Evolutionary conservation across 2,888 invertebrate species (phyloP).

Genomic region (Hirtodrosophila alboralis): DNA sequence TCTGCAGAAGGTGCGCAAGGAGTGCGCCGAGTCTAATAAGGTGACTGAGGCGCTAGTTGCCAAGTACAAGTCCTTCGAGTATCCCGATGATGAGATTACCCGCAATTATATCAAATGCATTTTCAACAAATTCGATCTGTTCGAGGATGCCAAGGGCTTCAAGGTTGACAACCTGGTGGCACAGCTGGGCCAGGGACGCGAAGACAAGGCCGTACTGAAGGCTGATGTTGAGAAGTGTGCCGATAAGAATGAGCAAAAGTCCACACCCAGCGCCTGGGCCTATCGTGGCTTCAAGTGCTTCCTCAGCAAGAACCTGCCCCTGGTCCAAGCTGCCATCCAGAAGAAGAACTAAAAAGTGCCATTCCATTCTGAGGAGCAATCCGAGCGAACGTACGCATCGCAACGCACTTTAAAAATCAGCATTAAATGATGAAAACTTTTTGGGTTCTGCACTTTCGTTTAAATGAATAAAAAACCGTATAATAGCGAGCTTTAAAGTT

Average conservation of each 20-base stretch:
- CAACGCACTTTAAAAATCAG: slow-evolving; percentile 18
- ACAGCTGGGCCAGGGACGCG: slow-evolving; percentile 82
- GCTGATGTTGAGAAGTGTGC: slow-evolving; percentile 82
- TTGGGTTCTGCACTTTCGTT: slow-evolving; percentile 53
- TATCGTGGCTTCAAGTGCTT: slow-evolving; percentile 84
- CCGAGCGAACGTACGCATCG: not conserved
- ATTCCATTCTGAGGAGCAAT: not conserved
- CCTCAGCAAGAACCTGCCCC: slow-evolving; percentile 82
- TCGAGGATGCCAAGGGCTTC: slow-evolving; percentile 82
- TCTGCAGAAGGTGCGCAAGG: slow-evolving; percentile 81
- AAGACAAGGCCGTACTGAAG: slow-evolving; percentile 81
- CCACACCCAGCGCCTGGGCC: slow-evolving; percentile 82
- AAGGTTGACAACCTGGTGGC: slow-evolving; percentile 82
- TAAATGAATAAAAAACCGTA: slow-evolving; percentile 71
- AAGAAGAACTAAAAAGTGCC: slow-evolving; percentile 74
- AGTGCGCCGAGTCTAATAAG: slow-evolving; percentile 81
- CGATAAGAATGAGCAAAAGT: slow-evolving; percentile 83
- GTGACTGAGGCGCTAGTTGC: slow-evolving; percentile 81
- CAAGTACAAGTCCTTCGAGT: slow-evolving; percentile 83
- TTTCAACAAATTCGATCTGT: slow-evolving; percentile 83
- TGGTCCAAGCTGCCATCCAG: slow-evolving; percentile 82
- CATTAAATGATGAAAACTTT: slow-evolving; percentile 18
- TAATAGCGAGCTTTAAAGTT: slow-evolving; percentile 69
- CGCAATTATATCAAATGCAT: slow-evolving; percentile 84
- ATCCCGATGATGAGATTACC: slow-evolving; percentile 83